Base-by-base conservation (phyloP, 2,113 vertebrate genomes). In the Mesitornis unicolor region DNA sequence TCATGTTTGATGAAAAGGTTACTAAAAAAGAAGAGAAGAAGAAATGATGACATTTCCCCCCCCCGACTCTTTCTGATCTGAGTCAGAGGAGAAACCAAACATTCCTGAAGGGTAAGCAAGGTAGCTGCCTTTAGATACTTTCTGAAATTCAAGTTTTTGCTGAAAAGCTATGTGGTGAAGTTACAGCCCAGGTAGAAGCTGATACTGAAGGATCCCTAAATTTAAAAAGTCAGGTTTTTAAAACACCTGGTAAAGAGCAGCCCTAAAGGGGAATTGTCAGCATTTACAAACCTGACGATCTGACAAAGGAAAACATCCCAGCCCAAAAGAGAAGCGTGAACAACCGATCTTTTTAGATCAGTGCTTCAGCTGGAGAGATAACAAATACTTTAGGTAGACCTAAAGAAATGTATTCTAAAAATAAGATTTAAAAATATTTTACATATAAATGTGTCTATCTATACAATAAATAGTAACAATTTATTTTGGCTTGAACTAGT, bases 1-100 rank as follows among this genome's bases (percentile, higher is more conserved):
- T 96, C 10, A 1, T 91, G 45, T 86, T 88, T 96, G 73, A 91
- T 94, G 87, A 81, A 78, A 94, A 97, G 50, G 51, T 33, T 90
- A 73, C 81, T 83, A 36, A 86, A 90, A 83, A 67, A 94, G 79
- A 94, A 77, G 42, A 22, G 29, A 78, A 87, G 35, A 95, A 63
- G 90, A 73, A 93, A 75, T 84, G 90, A 74, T 48, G 90, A 92
- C 92, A 89, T 89, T 71, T 29, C 51, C 71, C 57, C n/a, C 48
- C 38, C 57, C n/a, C 48, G n/a, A 43, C 61, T 70, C 75, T 50
- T 64, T 93, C 81, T 59, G n/a, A 68, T 43, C 82, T 84, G 40
- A 90, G 42, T 31, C 13, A 9, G 47, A 81, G 36, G 11, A 82
- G 64, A 91, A 89, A 80, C 31, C 65, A 69, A 93, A 87, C 24